These are phyloP conservation scores for Hymenopus coronatus DNA, from an alignment of 2,888 invertebrate species.

Conservation along the genomic window DNA sequence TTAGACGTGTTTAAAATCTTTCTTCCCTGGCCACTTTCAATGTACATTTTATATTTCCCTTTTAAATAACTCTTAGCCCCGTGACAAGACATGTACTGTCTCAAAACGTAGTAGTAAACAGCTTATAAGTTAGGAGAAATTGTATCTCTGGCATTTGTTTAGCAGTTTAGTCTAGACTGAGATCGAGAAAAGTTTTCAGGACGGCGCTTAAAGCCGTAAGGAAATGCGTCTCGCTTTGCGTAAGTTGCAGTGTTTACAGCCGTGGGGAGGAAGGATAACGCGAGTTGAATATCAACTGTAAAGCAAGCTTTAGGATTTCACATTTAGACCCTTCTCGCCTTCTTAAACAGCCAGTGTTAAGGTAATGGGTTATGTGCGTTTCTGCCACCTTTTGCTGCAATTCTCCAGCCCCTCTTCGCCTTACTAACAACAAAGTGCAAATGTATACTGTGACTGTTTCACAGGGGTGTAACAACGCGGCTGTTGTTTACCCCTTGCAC, in stretches of 20 bases:
- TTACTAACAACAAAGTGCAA: not conserved
- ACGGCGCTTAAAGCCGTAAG: not conserved
- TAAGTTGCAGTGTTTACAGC: not conserved
- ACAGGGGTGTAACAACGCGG: not conserved
- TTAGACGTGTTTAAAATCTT: no score
- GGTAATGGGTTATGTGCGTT: not conserved
- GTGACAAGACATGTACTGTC: no score
- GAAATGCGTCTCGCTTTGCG: not conserved
- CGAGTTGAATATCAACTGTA: not conserved
- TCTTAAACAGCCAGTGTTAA: not conserved
- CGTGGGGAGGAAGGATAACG: not conserved
- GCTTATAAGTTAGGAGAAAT: no score
- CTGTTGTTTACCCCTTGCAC: no score
- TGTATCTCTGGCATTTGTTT: no score
- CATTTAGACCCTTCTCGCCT: not conserved
- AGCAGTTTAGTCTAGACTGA: not conserved
- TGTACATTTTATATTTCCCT: no score
- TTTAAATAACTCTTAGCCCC: no score
- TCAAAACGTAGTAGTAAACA: no score
- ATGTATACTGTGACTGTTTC: not conserved
- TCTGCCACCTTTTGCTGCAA: not conserved
- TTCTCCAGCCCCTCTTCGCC: not conserved
- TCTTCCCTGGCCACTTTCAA: no score
- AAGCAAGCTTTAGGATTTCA: not conserved
- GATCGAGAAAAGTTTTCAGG: not conserved